A percentile compares a stretch with the other conserved stretches of the same genome.
Evolutionary conservation across 2,888 invertebrate genomes (phyloP).

Genomic region (Cosmopolites sordidus): DNA sequence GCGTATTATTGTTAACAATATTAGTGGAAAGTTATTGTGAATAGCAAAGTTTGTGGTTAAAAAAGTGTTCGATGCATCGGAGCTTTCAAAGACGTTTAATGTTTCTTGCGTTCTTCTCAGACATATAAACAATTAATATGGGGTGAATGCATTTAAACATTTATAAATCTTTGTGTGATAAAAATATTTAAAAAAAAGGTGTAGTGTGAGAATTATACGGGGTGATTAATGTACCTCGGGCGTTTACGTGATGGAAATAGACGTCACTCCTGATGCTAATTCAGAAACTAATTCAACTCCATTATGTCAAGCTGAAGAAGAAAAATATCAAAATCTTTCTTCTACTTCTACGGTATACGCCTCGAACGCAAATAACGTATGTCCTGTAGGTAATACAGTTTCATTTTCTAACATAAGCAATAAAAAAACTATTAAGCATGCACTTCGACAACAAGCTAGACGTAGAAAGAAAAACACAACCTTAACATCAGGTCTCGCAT

Average conservation of each 20-base stretch:
- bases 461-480: conserved; percentile 75
- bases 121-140: conserved; percentile 34
- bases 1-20: conserved; percentile 43
- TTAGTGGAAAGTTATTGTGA: conserved; percentile 30
- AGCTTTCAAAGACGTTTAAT: conserved; percentile 3
- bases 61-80: neutral
- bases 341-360: conserved; percentile 25
- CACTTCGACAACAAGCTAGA: conserved; percentile 71
- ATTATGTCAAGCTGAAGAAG: conserved; percentile 37
- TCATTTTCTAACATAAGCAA: conserved; percentile 45
- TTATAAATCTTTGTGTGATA: conserved; percentile 32
- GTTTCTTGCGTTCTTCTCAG: conserved; percentile 23
- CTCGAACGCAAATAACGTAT: conserved; percentile 25
- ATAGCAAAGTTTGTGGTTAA: conserved; percentile 7
- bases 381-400: conserved; percentile 32
- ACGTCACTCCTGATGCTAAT: conserved; percentile 44
- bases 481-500: conserved; percentile 57
- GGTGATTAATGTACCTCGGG: conserved; percentile 33
- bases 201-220: conserved; percentile 18
- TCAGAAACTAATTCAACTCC: conserved; percentile 39
- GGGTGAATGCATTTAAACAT: conserved; percentile 37
- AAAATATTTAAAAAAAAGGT: conserved; percentile 24
- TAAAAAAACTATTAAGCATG: conserved; percentile 71
- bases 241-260: conserved; percentile 48
- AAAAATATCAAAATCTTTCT: conserved; percentile 32